phyloP scores from a whole-genome alignment of 2,888 invertebrate species.

The Timema cristinae region DNA sequence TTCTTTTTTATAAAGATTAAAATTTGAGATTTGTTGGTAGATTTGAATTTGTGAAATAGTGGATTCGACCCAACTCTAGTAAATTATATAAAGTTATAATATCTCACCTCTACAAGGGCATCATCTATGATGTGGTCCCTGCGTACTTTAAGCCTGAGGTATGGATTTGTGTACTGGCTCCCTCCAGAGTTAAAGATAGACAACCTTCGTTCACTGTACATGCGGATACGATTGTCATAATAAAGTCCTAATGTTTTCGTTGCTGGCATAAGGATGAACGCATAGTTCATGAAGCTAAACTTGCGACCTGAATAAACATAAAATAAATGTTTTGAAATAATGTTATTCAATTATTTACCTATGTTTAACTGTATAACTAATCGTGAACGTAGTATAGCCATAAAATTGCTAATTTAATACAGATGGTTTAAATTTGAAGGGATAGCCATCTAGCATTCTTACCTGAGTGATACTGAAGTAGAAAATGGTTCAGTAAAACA shows the following conservation, averaged over 20 bases:
- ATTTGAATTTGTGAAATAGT: neutral
- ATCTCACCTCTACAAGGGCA: slow-evolving; percentile 76
- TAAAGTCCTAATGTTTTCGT: slow-evolving; percentile 88
- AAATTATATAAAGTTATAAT: no score
- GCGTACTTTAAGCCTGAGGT: slow-evolving; percentile 72
- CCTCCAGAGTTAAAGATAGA: slow-evolving; percentile 80
- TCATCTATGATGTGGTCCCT: slow-evolving; percentile 87
- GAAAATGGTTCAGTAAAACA: no score
- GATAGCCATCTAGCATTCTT: no score
- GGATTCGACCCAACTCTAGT: no score
- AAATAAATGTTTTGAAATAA: no score
- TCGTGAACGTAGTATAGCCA: no score
- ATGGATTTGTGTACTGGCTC: slow-evolving; percentile 78
- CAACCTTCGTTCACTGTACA: slow-evolving; percentile 88
- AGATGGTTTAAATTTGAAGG: no score
- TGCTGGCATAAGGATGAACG: slow-evolving; percentile 86
- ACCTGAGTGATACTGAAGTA: no score
- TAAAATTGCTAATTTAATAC: no score
- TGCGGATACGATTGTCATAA: slow-evolving; percentile 90
- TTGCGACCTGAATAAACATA: slow-evolving; percentile 42
- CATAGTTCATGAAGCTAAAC: slow-evolving; percentile 87
- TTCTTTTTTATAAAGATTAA: no score
- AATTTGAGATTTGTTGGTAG: neutral
- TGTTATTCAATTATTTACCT: no score
- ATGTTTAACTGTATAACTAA: no score